Percentiles rank a stretch among this genome's conserved stretches.
phyloP scores from a whole-genome alignment of 1,140 invertebrate genomes.

The Cylas formicarius region DNA sequence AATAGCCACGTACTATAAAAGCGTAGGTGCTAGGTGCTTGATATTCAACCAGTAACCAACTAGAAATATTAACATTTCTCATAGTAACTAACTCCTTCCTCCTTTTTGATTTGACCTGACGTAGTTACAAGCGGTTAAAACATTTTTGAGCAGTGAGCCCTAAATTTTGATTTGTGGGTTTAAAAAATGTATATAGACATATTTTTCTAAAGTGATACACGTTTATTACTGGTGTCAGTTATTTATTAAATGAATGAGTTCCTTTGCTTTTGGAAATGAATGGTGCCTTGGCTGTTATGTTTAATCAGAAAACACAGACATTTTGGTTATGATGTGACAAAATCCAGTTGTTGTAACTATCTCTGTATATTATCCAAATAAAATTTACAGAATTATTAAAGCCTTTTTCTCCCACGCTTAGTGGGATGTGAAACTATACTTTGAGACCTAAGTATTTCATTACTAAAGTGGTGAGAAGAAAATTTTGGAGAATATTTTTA shows the following conservation, averaged over 20 bases:
- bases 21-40: too few relatives aligned
- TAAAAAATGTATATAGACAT: background rate
- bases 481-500: too few relatives aligned
- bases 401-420: too few relatives aligned
- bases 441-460: too few relatives aligned
- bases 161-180: background rate
- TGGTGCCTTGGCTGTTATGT: conserved; percentile 40
- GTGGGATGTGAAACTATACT: too few relatives aligned
- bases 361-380: conserved; percentile 36
- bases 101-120: background rate
- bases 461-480: too few relatives aligned
- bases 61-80: too few relatives aligned
- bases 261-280: conserved; percentile 27
- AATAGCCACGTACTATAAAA: too few relatives aligned
- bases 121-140: background rate
- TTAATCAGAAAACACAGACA: conserved; percentile 32
- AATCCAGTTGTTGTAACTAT: conserved; percentile 38
- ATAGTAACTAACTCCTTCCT: background rate
- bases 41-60: too few relatives aligned
- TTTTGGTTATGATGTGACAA: conserved; percentile 31
- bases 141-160: background rate
- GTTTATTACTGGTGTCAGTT: background rate
- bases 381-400: too few relatives aligned
- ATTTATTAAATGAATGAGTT: conserved; percentile 20
- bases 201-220: background rate